A percentile compares a stretch with the other conserved stretches of the same genome.
Evolutionary conservation across 2,113 vertebrate species (phyloP).

Genomic region (Xyliphius kryptos): DNA sequence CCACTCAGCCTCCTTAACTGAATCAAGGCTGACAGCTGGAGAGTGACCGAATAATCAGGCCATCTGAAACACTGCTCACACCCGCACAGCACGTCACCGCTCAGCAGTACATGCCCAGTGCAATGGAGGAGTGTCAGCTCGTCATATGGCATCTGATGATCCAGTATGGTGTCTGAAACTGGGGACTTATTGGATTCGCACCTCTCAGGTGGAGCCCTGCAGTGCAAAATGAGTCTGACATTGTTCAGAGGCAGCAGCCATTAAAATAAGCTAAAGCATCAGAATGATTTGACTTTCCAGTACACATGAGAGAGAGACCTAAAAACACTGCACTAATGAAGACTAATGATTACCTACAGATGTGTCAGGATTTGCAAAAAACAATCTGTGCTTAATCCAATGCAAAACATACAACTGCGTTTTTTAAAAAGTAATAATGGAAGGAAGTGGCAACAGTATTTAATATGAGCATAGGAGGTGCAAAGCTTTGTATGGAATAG

Average conservation of each 20-base stretch:
- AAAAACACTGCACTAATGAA: no score
- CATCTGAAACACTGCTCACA: conserved; percentile 31
- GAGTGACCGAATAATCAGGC: conserved; percentile 28
- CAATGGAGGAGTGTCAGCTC: neutral
- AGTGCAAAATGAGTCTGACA: neutral
- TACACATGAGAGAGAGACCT: no score
- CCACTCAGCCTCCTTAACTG: conserved; percentile 16
- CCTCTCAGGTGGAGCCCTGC: conserved; percentile 4
- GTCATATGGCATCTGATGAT: conserved; percentile 1
- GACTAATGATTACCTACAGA: no score
- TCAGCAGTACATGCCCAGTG: neutral
- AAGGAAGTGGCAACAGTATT: no score
- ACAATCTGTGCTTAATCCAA: no score
- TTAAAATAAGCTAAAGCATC: neutral
- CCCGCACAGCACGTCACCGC: neutral
- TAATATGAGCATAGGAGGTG: no score
- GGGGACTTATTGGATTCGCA: neutral
- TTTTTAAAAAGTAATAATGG: no score
- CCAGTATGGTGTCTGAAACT: neutral
- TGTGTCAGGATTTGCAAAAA: no score
- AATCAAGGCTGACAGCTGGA: conserved; percentile 32
- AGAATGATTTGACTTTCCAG: no score
- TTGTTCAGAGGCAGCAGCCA: neutral
- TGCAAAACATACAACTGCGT: no score
- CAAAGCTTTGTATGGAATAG: no score